Conservation (phyloP, 2,888 invertebrate species). For the Adelognathus sp. region DNA sequence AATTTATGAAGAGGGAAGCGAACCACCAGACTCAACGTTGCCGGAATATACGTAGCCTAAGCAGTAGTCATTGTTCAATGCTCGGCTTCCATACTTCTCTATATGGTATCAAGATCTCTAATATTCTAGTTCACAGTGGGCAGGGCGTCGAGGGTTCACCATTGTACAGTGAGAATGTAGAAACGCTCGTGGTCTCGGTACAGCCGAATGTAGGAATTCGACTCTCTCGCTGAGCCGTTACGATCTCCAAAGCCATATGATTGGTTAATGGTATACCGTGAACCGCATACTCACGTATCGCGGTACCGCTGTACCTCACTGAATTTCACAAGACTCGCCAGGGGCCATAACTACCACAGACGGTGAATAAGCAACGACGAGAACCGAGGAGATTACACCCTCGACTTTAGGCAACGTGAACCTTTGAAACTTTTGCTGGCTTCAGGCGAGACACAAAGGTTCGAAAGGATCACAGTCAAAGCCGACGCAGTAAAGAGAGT, state of each 20-base stretch:
- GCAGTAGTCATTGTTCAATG: neutral
- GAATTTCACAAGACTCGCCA: neutral
- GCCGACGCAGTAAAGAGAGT: neutral
- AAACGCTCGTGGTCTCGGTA: neutral
- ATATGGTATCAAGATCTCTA: neutral
- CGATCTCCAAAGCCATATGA: neutral
- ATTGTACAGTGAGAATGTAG: neutral
- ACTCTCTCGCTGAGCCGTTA: neutral
- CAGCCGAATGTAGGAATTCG: neutral
- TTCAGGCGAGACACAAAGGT: neutral
- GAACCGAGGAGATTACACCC: constrained; percentile 2
- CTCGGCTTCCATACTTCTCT: neutral
- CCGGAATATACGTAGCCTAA: neutral
- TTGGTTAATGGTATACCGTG: neutral
- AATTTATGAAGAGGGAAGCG: neutral
- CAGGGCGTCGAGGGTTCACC: neutral
- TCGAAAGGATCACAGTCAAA: neutral
- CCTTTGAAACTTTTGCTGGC: neutral
- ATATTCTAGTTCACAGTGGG: neutral
- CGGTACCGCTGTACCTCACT: neutral
- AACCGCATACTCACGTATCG: neutral
- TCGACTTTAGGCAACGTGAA: neutral
- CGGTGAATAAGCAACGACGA: neutral
- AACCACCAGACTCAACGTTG: neutral
- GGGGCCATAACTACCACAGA: neutral